These are phyloP conservation scores for Ploceus nigricollis DNA, from an alignment of 2,113 vertebrate species.

Conservation along the genomic window DNA sequence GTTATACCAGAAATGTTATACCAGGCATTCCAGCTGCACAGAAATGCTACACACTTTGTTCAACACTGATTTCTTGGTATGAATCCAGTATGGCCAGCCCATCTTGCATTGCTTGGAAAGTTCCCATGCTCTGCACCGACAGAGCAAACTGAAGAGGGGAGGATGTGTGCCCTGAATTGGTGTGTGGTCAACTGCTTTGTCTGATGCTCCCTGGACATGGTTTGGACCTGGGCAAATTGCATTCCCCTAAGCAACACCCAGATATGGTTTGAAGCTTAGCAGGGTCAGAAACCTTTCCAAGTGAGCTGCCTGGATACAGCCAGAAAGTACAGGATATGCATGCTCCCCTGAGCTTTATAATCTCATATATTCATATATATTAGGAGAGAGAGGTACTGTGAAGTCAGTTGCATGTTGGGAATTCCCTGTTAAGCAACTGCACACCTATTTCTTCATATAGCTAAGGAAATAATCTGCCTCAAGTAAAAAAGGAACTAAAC, in stretches of 20 bases:
- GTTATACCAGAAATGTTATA: background rate
- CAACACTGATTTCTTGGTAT: background rate
- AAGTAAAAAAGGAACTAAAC: background rate
- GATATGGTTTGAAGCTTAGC: background rate
- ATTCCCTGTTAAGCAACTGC: background rate
- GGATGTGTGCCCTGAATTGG: background rate
- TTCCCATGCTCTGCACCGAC: background rate
- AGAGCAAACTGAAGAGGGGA: background rate
- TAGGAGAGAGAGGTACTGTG: background rate
- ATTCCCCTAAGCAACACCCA: background rate
- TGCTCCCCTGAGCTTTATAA: background rate
- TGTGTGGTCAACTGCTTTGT: fast-evolving
- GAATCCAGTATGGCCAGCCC: background rate
- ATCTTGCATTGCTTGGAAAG: background rate
- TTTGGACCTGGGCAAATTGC: background rate
- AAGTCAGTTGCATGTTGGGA: background rate
- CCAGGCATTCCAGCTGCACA: background rate
- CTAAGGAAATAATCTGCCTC: background rate
- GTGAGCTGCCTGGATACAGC: background rate
- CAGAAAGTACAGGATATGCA: background rate
- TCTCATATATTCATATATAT: background rate
- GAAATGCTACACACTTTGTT: fast-evolving
- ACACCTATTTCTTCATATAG: background rate
- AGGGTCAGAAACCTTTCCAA: background rate
- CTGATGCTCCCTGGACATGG: background rate